Percentiles rank a stretch among this genome's conserved stretches.
These are phyloP conservation scores for Lamellibrachia columna DNA, from an alignment of 2,888 invertebrate genomes.

Conservation along the genomic window DNA sequence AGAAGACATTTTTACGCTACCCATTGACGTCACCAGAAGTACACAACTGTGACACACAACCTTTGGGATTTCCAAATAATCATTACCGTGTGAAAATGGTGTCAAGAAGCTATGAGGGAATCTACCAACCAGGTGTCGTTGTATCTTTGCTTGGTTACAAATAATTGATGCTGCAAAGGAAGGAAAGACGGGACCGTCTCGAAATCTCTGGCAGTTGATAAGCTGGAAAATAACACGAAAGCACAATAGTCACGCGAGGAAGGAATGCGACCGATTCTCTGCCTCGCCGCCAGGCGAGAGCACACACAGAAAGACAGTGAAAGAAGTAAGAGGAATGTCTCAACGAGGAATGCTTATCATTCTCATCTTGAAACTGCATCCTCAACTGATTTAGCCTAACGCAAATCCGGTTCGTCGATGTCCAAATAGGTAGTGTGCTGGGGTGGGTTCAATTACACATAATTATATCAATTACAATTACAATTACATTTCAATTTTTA, in stretches of 20 bases:
- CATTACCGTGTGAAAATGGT: neutral
- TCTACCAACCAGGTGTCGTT: neutral
- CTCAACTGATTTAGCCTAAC: too few species aligned
- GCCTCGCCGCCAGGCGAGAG: neutral
- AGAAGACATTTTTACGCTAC: neutral
- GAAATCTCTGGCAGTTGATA: neutral
- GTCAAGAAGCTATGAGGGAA: neutral
- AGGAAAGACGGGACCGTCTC: neutral
- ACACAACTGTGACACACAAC: neutral
- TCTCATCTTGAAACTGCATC: too few species aligned
- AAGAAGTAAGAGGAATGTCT: too few species aligned
- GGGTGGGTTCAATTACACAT: too few species aligned
- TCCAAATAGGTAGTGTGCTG: too few species aligned
- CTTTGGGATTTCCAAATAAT: neutral
- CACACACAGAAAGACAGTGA: too few species aligned
- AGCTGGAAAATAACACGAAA: neutral
- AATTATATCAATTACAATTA: too few species aligned
- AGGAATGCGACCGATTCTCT: neutral
- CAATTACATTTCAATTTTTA: too few species aligned
- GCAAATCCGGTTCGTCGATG: too few species aligned
- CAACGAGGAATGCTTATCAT: too few species aligned
- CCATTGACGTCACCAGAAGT: neutral
- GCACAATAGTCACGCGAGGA: neutral
- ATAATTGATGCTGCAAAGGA: neutral
- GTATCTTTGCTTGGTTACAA: neutral